These are phyloP conservation scores for Cephus spinipes DNA, from an alignment of 2,888 invertebrate species.

Conservation along the genomic window DNA sequence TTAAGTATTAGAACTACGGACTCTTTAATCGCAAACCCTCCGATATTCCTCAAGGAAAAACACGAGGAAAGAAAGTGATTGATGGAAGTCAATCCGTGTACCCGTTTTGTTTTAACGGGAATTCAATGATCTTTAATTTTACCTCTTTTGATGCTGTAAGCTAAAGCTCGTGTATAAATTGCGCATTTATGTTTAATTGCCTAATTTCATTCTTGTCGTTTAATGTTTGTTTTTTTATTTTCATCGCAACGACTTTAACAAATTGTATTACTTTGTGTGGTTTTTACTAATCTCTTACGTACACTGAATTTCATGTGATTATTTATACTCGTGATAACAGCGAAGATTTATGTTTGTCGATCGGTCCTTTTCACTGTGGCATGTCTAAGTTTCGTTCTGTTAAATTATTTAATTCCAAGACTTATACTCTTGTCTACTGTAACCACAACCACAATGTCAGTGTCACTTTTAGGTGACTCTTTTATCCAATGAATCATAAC, in stretches of 20 bases:
- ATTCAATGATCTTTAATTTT: background rate
- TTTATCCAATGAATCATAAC: background rate
- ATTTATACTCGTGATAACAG: too few relatives aligned
- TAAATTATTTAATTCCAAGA: too few relatives aligned
- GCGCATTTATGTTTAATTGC: background rate
- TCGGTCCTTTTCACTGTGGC: too few relatives aligned
- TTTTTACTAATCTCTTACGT: background rate
- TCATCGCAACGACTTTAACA: rapidly evolving
- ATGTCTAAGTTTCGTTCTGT: too few relatives aligned
- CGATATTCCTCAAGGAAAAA: background rate
- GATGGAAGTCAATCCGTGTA: background rate
- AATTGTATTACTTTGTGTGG: background rate
- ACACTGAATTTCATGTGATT: too few relatives aligned
- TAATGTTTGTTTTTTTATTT: background rate
- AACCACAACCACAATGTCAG: background rate
- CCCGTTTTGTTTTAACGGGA: background rate
- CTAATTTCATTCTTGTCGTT: background rate
- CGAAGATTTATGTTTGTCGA: too few relatives aligned
- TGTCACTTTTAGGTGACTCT: background rate
- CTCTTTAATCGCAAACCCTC: background rate
- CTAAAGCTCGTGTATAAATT: background rate
- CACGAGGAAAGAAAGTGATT: background rate
- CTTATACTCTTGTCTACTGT: background rate
- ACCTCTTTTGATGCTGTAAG: background rate
- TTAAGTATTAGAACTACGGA: background rate